Evolutionary conservation across 2,113 vertebrate genomes (phyloP), one percentile per base, ranked within the genome.

Genomic region (Gopherus evgoodei): DNA sequence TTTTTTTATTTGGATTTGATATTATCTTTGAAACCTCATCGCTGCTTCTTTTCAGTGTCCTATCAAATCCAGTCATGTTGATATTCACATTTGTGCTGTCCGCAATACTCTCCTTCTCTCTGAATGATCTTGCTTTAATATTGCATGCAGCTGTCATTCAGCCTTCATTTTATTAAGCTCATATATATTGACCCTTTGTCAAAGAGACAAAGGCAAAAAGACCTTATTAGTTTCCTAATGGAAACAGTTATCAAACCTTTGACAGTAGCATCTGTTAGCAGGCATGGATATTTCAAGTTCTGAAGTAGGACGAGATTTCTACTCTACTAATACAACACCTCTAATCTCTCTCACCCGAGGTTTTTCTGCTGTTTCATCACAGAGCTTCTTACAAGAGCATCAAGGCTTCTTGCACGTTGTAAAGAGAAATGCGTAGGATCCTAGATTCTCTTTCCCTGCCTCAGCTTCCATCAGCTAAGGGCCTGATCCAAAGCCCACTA

Each of bases 131-230:
- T 93, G 75, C 85, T 93, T 97, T 92, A 97, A 83, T 88, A 93
- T 96, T 97, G 75, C 86, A 96, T 97, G 81, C 90, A 97, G 82
- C 85, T 98, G 90, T 95, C 98, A 86, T 88, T 97, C 97, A 94
- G 83, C 81, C 49, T 97, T 97, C 92, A 93, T 97, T 96, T 96
- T 95, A 95, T 90, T 86, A 86, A 97, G 84, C 47, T 86, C 89
- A 93, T 95, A 57, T 7, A 72, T 96, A 97, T 95, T 93, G 95
- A 93, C 92, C 96, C 94, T 88, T 96, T 96, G 90, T 97, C 96
- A 92, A 90, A 81, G 50, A 97, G 95, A 97, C 93, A 97, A 96
- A 22, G 96, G 29, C 90, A 97, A 88, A 95, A 96, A 97, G 83
- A 93, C 80, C 52, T 94, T 97, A 95, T 95, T 97, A 88, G 92